Base-by-base conservation (phyloP, 2,888 invertebrate genomes). In the Caenorhabditis uteleia region DNA sequence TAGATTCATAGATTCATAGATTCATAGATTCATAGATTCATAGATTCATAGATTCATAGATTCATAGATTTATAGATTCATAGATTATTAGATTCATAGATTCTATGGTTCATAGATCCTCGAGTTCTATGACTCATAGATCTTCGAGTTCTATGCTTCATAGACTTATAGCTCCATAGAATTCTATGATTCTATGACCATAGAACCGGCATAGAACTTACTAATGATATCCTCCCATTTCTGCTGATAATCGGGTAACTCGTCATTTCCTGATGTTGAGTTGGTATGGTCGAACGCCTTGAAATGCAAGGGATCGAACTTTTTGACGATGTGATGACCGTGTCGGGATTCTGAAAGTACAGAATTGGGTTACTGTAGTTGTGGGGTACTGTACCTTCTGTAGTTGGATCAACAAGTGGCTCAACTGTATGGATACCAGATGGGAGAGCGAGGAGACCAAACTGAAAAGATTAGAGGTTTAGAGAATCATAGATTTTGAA, bases 351-450 rank as follows among this genome's bases (percentile, higher is more conserved):
- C 55, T 53, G 29, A 25, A 42, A 46, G 12, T 23, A 7, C n/a
- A n/a, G n/a, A n/a, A n/a, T n/a, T n/a, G 18, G 10, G n/a, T 7
- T n/a, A 38, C 10, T 38, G 38, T 21, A 18, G 5, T 23, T 38
- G 6, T 10, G 31, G 31, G 12, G 12, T 29, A 29, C 46, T 50
- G 54, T 33, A 26, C 39, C 62, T 14, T 60, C 40, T 25, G 25
- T 38, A 25, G 29, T 57, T 23, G 54, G 51, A 21, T 49, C 44
- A 49, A 61, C 34, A 27, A 74, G 46, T 21, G 80, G 80, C 45
- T 80, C 80, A 48, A 81, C 79, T 12, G 78, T 56, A 45, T 77
- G 79, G 18, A 80, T 64, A 18, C 81, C 81, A 40, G 71, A 68
- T 21, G 69, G 68, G n/a, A 81, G 60, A 7, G 75, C 77, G 29